Percentiles rank a stretch among this genome's conserved stretches.
phyloP scores from a whole-genome alignment of 1,140 invertebrate genomes.

The Zaprionus gabonicus region DNA sequence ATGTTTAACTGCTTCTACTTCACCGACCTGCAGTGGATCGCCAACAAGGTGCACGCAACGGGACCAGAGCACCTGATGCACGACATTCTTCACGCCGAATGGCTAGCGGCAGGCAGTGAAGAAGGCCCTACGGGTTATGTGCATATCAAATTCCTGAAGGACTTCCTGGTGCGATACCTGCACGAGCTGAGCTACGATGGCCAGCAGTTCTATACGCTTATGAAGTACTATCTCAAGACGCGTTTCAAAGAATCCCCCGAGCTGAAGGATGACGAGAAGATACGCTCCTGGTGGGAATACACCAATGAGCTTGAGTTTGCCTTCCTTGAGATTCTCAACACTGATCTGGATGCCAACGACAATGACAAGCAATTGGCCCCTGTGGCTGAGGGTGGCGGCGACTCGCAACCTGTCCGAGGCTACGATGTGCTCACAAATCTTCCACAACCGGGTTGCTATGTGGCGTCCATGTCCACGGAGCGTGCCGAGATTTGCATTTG shows the following conservation, averaged over 20 bases:
- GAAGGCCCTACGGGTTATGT: conserved; percentile 55
- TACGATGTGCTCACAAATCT: conserved; percentile 81
- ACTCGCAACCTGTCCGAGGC: conserved; percentile 34
- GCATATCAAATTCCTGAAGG: conserved; percentile 87
- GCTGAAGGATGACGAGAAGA: conserved; percentile 75
- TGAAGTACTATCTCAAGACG: conserved; percentile 86
- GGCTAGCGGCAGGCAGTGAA: conserved; percentile 56
- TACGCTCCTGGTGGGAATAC: conserved; percentile 72
- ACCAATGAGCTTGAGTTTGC: conserved; percentile 76
- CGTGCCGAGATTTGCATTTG: conserved; percentile 92
- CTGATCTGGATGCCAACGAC: conserved; percentile 54
- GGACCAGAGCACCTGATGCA: conserved; percentile 84
- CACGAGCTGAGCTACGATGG: conserved; percentile 90
- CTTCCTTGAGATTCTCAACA: conserved; percentile 79
- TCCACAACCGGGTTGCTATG: conserved; percentile 86
- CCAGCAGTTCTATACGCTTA: conserved; percentile 90
- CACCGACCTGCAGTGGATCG: conserved; percentile 90
- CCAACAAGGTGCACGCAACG: conserved; percentile 90
- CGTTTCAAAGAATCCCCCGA: conserved; percentile 71
- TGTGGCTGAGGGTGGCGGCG: not conserved
- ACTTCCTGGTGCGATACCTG: conserved; percentile 88
- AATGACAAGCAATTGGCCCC: conserved; percentile 34
- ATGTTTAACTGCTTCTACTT: conserved; percentile 85
- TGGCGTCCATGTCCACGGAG: conserved; percentile 90
- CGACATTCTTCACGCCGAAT: conserved; percentile 71